phyloP scores from a whole-genome alignment of 2,888 invertebrate species.

The Agriopis marginaria region DNA sequence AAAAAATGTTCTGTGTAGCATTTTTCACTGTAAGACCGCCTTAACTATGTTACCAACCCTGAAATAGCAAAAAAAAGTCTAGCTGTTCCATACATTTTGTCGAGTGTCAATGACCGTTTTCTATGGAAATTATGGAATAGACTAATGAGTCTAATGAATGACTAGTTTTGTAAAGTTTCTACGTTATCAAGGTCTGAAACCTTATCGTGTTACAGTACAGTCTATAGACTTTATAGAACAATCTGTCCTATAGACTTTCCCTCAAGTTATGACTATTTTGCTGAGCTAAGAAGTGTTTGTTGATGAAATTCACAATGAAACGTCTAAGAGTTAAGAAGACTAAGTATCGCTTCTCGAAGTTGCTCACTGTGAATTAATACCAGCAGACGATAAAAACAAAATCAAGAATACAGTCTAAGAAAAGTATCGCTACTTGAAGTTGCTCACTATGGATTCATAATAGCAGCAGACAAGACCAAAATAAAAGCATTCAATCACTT shows the following conservation, averaged over 20 bases:
- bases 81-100: constrained; percentile 7
- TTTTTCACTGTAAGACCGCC: too few species aligned
- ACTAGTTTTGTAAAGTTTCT: constrained; percentile 10
- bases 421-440: not conserved
- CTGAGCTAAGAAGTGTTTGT: too few species aligned
- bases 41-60: too few species aligned
- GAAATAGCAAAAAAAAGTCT: too few species aligned
- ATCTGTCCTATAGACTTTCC: not conserved
- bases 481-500: not conserved
- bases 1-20: too few species aligned
- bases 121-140: constrained; percentile 27
- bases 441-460: not conserved
- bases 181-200: not conserved
- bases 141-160: not conserved
- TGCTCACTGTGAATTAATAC: too few species aligned
- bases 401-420: not conserved
- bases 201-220: not conserved
- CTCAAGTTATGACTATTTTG: too few species aligned
- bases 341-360: too few species aligned
- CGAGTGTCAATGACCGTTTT: constrained; percentile 44
- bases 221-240: not conserved
- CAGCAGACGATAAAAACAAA: too few species aligned
- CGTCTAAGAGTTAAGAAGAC: too few species aligned
- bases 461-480: not conserved
- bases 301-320: too few species aligned